These are phyloP conservation scores for Hydriomena furcata DNA, from an alignment of 2,888 invertebrate genomes.

Conservation along the genomic window DNA sequence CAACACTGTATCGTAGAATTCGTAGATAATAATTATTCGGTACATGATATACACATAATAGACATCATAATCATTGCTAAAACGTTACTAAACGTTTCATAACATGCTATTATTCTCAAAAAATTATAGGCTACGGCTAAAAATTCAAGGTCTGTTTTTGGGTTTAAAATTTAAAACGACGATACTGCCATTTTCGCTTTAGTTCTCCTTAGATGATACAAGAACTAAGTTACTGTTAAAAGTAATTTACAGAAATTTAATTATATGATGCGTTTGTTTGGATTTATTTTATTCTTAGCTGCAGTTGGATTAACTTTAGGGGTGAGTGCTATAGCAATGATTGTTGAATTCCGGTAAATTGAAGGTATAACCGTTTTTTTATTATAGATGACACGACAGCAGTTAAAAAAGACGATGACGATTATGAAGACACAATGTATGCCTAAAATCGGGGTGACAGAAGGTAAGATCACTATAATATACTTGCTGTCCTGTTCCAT, in stretches of 20 bases:
- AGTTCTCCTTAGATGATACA: constrained; percentile 6
- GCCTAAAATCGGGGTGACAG: constrained; percentile 80
- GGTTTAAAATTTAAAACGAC: constrained; percentile 5
- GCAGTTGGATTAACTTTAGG: constrained; percentile 8
- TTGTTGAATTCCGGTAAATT: too few relatives aligned
- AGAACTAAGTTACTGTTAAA: background rate
- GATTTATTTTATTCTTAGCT: background rate
- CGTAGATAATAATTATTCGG: too few relatives aligned
- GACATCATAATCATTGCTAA: constrained; percentile 13
- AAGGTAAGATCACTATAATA: constrained; percentile 59
- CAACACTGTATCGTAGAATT: too few relatives aligned
- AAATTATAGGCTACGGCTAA: constrained; percentile 19
- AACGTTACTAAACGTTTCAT: constrained; percentile 16
- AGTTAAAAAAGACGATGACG: constrained; percentile 83
- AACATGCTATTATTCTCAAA: constrained; percentile 11
- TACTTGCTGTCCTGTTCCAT: too few relatives aligned
- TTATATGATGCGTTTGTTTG: background rate
- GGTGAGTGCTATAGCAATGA: constrained; percentile 11
- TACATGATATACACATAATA: too few relatives aligned
- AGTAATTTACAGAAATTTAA: too few relatives aligned
- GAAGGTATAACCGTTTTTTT: too few relatives aligned
- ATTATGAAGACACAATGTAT: constrained; percentile 85
- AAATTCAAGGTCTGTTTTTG: constrained; percentile 7
- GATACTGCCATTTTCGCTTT: background rate
- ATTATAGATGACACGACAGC: constrained; percentile 72